Evolutionary conservation across 2,797 vertebrate genomes (phyloP).

Genomic region (Cygnus olor): DNA sequence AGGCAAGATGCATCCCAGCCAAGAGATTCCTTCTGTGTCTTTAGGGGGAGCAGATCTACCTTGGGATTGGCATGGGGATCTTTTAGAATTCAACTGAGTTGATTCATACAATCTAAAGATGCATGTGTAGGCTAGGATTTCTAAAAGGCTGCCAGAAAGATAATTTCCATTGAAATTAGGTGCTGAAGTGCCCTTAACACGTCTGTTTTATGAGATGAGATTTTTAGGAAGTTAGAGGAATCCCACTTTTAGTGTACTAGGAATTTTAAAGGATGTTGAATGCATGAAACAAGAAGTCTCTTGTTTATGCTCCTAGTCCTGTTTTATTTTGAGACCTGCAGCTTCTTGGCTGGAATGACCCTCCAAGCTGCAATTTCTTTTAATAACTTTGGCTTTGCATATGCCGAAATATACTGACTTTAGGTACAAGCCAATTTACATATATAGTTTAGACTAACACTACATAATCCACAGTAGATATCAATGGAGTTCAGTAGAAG

Average conservation of each 20-base stretch:
- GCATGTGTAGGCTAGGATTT: background rate
- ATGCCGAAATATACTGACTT: background rate
- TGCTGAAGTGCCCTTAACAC: background rate
- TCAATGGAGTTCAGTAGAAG: background rate
- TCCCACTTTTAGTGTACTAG: background rate
- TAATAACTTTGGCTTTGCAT: background rate
- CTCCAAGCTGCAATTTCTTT: background rate
- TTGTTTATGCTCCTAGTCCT: background rate
- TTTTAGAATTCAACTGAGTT: background rate
- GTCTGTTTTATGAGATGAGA: background rate
- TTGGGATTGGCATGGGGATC: background rate
- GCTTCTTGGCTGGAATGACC: background rate
- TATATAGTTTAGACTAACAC: background rate
- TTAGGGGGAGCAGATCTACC: background rate
- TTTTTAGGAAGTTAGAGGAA: background rate
- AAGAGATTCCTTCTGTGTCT: background rate
- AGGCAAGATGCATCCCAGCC: background rate
- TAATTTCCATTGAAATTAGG: background rate
- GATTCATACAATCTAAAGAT: background rate
- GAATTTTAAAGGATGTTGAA: background rate
- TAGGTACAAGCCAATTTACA: fast-evolving
- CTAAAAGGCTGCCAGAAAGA: background rate
- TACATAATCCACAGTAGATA: background rate
- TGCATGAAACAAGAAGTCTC: background rate
- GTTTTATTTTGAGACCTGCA: background rate